Evolutionary conservation across 2,797 vertebrate genomes (phyloP).

Genomic region (Chaetophractus vellerosus): DNA sequence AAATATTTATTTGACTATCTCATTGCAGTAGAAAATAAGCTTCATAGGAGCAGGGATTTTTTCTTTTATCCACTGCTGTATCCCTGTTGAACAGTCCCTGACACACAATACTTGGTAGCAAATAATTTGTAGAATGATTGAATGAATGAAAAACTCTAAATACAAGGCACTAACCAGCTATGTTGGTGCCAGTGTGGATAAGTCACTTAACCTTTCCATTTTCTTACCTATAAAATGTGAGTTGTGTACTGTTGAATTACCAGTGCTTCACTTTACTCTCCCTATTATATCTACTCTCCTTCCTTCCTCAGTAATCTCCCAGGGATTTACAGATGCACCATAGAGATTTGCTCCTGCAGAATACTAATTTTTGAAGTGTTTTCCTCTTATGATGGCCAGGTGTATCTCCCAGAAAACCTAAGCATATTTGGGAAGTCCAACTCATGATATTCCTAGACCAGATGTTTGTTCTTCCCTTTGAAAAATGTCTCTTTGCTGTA

Average conservation of each 20-base stretch:
- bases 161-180: background rate
- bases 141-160: background rate
- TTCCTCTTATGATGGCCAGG: background rate
- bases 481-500: background rate
- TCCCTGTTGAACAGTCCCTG: background rate
- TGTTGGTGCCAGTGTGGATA: background rate
- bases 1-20: background rate
- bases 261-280: background rate
- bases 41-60: background rate
- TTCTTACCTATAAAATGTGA: background rate
- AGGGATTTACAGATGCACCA: background rate
- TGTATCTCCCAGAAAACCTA: conserved; percentile 31
- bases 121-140: background rate
- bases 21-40: background rate
- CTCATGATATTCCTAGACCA: background rate
- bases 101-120: background rate
- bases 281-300: accelerated
- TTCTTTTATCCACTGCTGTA: background rate
- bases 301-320: background rate
- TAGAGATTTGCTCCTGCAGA: background rate
- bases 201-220: background rate
- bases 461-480: background rate
- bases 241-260: background rate
- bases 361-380: background rate
- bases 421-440: background rate